Conservation (phyloP, 2,797 vertebrate genomes). For the Lithobates sylvaticus region DNA sequence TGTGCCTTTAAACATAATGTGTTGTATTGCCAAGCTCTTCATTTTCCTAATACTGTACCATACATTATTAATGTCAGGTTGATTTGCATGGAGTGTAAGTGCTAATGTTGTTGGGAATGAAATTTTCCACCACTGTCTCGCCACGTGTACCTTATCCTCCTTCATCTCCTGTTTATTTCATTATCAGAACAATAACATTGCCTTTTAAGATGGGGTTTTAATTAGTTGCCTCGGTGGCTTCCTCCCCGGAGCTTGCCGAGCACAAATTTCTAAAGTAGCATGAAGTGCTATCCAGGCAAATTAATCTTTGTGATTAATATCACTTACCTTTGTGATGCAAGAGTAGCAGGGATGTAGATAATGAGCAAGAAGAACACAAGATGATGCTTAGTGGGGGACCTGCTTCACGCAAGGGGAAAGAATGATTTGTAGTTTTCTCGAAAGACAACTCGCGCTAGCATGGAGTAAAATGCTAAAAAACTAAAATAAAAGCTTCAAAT, state of each 20-base stretch:
- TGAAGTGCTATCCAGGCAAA: conserved; percentile 61
- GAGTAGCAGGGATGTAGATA: conserved; percentile 43
- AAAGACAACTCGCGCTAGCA: not conserved
- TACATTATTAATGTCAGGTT: conserved; percentile 7
- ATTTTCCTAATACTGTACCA: conserved; percentile 9
- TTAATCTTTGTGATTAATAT: conserved; percentile 64
- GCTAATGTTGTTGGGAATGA: conserved; percentile 34
- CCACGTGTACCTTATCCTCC: conserved; percentile 58
- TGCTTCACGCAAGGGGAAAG: conserved; percentile 26
- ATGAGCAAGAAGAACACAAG: conserved; percentile 41
- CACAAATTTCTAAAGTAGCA: conserved; percentile 60
- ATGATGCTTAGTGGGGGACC: conserved; percentile 50
- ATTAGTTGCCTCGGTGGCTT: conserved; percentile 59
- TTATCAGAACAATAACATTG: conserved; percentile 63
- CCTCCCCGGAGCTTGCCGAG: conserved; percentile 58
- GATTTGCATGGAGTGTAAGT: conserved; percentile 36
- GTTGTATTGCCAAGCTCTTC: conserved; percentile 10
- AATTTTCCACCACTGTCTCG: conserved; percentile 41
- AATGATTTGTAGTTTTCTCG: not conserved
- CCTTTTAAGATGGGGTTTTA: conserved; percentile 61
- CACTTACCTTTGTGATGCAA: conserved; percentile 59
- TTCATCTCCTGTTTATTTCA: conserved; percentile 63
- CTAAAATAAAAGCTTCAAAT: not conserved
- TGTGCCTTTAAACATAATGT: not conserved
- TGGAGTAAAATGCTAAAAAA: conserved; percentile 1